These are phyloP conservation scores for Onthophagus sagittarius DNA, from an alignment of 2,888 invertebrate genomes.

Conservation along the genomic window DNA sequence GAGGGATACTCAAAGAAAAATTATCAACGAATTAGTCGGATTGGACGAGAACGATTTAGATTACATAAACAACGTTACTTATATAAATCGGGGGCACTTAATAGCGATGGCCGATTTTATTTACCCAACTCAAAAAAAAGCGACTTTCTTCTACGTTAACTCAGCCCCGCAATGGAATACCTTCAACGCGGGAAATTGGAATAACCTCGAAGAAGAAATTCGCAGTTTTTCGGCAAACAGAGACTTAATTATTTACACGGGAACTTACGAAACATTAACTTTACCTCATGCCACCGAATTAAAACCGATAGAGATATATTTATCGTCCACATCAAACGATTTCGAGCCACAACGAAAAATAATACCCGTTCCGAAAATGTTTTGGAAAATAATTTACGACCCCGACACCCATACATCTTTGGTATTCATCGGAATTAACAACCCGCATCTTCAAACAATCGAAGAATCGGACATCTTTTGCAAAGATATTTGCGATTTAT, in stretches of 20 bases:
- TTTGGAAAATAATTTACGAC: conserved; percentile 59
- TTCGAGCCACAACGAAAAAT: conserved; percentile 36
- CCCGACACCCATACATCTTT: conserved; percentile 50
- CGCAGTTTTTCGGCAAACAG: conserved; percentile 47
- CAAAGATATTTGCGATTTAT: conserved; percentile 55
- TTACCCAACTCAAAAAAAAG: conserved; percentile 55
- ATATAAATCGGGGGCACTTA: conserved; percentile 59
- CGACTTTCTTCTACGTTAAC: conserved; percentile 63
- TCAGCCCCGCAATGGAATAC: conserved; percentile 65
- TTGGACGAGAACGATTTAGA: conserved; percentile 35
- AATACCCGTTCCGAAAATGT: conserved; percentile 54
- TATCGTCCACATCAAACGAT: conserved; percentile 36
- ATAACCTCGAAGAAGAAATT: conserved; percentile 50
- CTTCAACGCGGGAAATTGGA: conserved; percentile 60
- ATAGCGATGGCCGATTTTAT: conserved; percentile 62
- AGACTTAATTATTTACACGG: conserved; percentile 54
- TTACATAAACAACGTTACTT: conserved; percentile 50
- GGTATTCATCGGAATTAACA: conserved; percentile 61
- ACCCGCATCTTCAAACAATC: conserved; percentile 47
- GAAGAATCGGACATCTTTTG: conserved; percentile 34
- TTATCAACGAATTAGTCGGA: conserved; percentile 39
- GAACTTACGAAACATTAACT: conserved; percentile 56
- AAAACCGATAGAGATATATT: conserved; percentile 33
- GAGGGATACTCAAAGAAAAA: conserved; percentile 35
- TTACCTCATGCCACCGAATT: conserved; percentile 48